phyloP scores from a whole-genome alignment of 2,797 vertebrate genomes.

The Trichosurus vulpecula region DNA sequence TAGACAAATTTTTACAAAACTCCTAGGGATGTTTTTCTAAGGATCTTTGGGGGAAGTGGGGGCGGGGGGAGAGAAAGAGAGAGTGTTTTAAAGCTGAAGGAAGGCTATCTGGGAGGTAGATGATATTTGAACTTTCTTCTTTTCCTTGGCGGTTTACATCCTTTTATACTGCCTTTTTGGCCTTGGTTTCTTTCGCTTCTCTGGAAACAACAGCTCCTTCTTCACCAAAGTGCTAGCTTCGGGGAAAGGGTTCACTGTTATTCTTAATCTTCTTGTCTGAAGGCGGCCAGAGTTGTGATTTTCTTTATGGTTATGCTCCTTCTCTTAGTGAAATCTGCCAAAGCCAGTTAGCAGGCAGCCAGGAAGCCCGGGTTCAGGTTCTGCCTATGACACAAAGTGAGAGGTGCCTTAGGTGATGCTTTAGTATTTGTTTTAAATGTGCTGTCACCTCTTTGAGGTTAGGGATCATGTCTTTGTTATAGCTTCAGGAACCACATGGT shows the following conservation, averaged over 20 bases:
- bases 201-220: background rate
- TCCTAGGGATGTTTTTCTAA: too few relatives aligned
- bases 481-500: background rate
- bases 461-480: background rate
- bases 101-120: too few relatives aligned
- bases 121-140: background rate
- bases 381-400: background rate
- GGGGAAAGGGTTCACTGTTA: background rate
- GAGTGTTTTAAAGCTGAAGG: too few relatives aligned
- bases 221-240: background rate
- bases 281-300: background rate
- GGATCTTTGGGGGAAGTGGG: too few relatives aligned
- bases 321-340: background rate
- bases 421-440: background rate
- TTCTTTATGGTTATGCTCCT: background rate
- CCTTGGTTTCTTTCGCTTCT: background rate
- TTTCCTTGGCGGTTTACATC: background rate
- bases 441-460: background rate
- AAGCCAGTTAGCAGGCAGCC: background rate
- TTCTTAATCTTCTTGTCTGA: background rate
- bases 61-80: too few relatives aligned
- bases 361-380: background rate
- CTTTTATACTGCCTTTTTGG: background rate
- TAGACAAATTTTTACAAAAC: too few relatives aligned
- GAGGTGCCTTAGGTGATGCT: background rate